Evolutionary conservation across 2,113 vertebrate species (phyloP).

Genomic region (Mastomys coucha): DNA sequence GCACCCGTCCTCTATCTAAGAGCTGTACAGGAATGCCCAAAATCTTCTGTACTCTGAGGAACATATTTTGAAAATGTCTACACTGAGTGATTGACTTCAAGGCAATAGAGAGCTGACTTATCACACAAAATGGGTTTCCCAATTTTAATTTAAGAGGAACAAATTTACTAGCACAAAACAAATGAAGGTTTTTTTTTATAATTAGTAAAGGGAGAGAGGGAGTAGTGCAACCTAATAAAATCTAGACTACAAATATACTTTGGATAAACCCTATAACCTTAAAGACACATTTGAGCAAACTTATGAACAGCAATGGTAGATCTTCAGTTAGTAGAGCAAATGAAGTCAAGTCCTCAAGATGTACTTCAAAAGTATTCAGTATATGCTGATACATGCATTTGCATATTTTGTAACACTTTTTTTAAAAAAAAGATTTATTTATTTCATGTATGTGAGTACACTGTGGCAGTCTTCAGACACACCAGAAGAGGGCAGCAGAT

Average conservation of each 20-base stretch:
- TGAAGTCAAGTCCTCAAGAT: conserved; percentile 22
- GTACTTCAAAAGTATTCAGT: conserved; percentile 51
- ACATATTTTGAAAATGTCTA: conserved; percentile 75
- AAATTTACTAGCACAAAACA: conserved; percentile 59
- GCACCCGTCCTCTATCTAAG: conserved; percentile 70
- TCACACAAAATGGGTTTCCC: conserved; percentile 64
- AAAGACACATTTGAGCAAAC: conserved; percentile 11
- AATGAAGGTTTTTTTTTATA: conserved; percentile 65
- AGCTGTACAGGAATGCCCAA: conserved; percentile 75
- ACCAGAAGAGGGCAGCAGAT: no score
- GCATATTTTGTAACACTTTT: conserved; percentile 33
- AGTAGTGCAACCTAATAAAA: conserved; percentile 33
- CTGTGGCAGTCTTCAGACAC: no score
- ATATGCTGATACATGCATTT: neutral
- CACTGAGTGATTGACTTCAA: conserved; percentile 80
- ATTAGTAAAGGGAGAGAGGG: conserved; percentile 12
- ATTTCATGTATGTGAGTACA: no score
- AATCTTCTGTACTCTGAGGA: conserved; percentile 82
- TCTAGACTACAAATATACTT: neutral
- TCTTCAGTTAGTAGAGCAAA: conserved; percentile 32
- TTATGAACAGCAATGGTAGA: neutral
- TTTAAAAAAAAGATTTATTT: neutral
- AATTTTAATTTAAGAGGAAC: conserved; percentile 64
- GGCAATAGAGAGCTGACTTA: conserved; percentile 75
- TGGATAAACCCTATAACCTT: conserved; percentile 35